Conservation (phyloP, 2,888 invertebrate species). For the Saturnia japonica region DNA sequence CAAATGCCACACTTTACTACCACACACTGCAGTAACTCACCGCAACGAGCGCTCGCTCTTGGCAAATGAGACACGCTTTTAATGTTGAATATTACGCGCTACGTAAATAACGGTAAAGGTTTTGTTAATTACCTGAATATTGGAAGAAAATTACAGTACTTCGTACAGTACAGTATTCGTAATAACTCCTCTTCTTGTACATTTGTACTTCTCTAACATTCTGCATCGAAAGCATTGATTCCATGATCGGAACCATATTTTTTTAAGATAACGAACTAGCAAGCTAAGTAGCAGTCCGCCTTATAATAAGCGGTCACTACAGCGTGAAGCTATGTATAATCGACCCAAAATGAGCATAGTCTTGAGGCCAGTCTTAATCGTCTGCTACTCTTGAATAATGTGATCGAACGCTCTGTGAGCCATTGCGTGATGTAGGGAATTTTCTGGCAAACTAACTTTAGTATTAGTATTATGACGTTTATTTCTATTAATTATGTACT, state of each 20-base stretch:
- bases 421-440: neutral
- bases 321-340: neutral
- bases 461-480: neutral
- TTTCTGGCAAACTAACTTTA: neutral
- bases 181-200: neutral
- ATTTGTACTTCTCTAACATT: neutral
- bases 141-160: neutral
- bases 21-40: constrained; percentile 68
- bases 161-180: no score
- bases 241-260: no score
- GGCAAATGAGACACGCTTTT: constrained; percentile 74
- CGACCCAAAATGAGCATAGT: neutral
- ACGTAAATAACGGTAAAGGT: constrained; percentile 35
- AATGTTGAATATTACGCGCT: constrained; percentile 60
- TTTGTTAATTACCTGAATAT: neutral
- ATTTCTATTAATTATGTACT: neutral
- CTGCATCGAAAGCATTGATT: neutral
- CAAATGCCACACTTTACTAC: constrained; percentile 71
- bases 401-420: neutral
- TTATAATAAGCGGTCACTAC: neutral
- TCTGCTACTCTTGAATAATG: neutral
- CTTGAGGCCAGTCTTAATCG: neutral
- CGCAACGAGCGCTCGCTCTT: constrained; percentile 67
- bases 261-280: neutral
- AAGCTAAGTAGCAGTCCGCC: neutral